Conservation (phyloP, 1,140 invertebrate species). For the Macrotrachela quadricornifera region DNA sequence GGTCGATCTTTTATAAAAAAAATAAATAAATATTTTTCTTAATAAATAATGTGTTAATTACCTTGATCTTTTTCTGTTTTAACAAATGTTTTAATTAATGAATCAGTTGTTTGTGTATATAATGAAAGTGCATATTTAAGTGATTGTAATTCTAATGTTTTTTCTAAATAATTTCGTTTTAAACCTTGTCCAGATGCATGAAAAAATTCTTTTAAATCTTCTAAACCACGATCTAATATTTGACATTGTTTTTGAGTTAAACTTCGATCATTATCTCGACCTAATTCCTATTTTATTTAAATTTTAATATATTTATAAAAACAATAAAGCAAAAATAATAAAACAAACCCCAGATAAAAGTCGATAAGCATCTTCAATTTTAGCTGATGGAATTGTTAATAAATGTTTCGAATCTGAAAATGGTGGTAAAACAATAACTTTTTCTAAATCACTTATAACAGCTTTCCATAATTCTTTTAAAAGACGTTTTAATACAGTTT, state of each 20-base stretch:
- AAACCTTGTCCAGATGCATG: constrained; percentile 94
- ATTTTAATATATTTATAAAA: neutral
- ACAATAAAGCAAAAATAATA: neutral
- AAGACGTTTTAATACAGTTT: constrained; percentile 89
- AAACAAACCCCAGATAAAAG: neutral
- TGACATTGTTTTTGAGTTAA: constrained; percentile 95
- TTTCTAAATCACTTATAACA: constrained; percentile 92
- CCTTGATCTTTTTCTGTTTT: constrained; percentile 85
- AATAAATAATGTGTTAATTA: constrained; percentile 19
- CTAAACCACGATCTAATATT: constrained; percentile 83
- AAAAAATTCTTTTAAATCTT: constrained; percentile 97
- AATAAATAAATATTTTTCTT: constrained; percentile 18
- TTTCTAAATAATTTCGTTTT: constrained; percentile 96
- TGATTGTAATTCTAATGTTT: constrained; percentile 83
- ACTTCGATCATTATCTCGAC: neutral
- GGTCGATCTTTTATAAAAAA: constrained; percentile 30
- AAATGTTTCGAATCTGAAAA: too few species aligned
- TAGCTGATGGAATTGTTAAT: constrained; percentile 10
- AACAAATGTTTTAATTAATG: constrained; percentile 94
- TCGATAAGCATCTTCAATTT: constrained; percentile 26
- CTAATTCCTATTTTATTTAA: neutral
- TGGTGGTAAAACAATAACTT: constrained; percentile 90
- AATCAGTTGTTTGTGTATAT: constrained; percentile 98
- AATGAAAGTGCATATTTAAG: constrained; percentile 85
- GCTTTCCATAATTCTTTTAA: constrained; percentile 98